Base-by-base conservation (phyloP, 2,113 vertebrate species). In the Neomonachus schauinslandi region DNA sequence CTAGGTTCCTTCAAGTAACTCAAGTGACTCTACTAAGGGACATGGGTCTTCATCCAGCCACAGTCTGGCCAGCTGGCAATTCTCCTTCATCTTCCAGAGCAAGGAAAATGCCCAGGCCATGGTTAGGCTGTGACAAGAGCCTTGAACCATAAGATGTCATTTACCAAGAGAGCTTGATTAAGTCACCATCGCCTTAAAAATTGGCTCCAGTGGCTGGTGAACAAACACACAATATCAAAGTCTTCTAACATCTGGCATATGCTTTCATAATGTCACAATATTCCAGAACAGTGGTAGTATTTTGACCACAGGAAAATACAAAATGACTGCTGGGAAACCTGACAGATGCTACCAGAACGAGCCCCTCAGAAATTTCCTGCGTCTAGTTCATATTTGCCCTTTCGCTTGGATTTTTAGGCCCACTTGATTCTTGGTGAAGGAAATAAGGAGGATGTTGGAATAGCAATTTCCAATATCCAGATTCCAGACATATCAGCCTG, bases 401-500 rank as follows among this genome's bases (percentile, higher is more conserved):
- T 97, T 82, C 13, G 36, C 74, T 95, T 42, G 42, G 19, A 76
- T 49, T 89, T 97, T 89, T 39, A 59, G 51, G 85, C 28, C 28
- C 33, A 53, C 51, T 89, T 65, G 72, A 80, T 97, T 57, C 49
- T 87, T n/a, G 1, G 0, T 63, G 82, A 95, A 97, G 93, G 94
- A 93, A 91, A 91, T 85, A 39, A 81, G 72, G 65, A 39, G 49
- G 57, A 92, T 83, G 74, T 76, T 97, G 93, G 91, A 97, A 93
- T 39, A 94, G 95, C 33, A 80, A 79, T 91, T 90, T 93, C 93
- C 93, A 97, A 49, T 95, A 83, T 93, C 93, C 89, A 95, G 91
- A 96, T 96, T 95, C 93, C 96, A 98, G 96, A 98, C 91, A 85
- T 85, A 97, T 69, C 67, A 91, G 82, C 91, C 86, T 5, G 51